Evolutionary conservation across 2,888 invertebrate species (phyloP).

Genomic region (Crepidodera aurea): DNA sequence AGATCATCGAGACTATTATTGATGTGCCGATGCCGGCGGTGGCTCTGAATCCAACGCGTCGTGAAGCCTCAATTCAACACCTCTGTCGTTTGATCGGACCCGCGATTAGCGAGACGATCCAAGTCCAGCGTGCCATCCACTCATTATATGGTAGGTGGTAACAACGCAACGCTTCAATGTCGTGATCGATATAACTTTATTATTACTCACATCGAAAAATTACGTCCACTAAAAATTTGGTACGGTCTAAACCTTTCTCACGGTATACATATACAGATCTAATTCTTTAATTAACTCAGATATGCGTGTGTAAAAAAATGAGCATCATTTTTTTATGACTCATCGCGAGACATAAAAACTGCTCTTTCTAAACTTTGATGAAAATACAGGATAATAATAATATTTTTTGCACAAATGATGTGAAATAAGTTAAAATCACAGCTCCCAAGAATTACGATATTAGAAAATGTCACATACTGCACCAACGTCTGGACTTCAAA

Average conservation of each 20-base stretch:
- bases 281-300: no score
- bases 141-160: constrained; percentile 58
- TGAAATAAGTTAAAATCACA: no score
- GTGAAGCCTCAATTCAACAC: constrained; percentile 61
- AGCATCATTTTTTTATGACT: no score
- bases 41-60: constrained; percentile 38
- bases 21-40: constrained; percentile 45
- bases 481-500: no score
- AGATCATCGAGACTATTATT: no score
- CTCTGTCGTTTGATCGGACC: constrained; percentile 57
- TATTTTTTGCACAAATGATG: no score
- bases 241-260: constrained; percentile 17
- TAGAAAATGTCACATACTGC: no score
- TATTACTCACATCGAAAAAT: constrained; percentile 26
- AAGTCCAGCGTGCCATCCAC: constrained; percentile 44
- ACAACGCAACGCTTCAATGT: constrained; percentile 43
- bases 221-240: constrained; percentile 22
- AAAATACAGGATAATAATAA: no score
- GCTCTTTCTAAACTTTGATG: no score
- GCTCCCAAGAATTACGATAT: no score
- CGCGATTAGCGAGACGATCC: constrained; percentile 38
- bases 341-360: no score
- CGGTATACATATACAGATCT: not conserved
- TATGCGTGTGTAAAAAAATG: no score
- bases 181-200: constrained; percentile 40